Percentiles rank a stretch among this genome's conserved stretches.
These are phyloP conservation scores for Hybognathus amarus DNA, from an alignment of 2,797 vertebrate genomes.

Conservation along the genomic window DNA sequence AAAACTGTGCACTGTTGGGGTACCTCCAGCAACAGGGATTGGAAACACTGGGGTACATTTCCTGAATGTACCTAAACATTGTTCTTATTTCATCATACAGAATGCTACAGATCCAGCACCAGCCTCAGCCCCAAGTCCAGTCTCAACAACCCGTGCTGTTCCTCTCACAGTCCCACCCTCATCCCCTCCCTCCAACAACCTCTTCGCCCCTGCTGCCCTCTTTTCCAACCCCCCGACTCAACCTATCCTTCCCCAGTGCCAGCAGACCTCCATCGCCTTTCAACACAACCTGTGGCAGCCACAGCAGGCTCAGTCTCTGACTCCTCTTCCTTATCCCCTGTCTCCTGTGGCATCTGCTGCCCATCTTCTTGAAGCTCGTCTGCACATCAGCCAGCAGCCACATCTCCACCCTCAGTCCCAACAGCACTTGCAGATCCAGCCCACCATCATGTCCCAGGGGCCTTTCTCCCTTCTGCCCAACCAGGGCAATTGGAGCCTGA, in stretches of 20 bases:
- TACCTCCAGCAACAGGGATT: not conserved
- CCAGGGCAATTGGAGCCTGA: conserved; percentile 79
- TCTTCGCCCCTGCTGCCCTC: conserved; percentile 69
- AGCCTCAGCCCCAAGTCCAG: conserved; percentile 78
- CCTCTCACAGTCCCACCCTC: conserved; percentile 77
- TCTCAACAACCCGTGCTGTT: conserved; percentile 76
- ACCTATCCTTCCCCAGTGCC: conserved; percentile 62
- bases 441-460: conserved; percentile 59
- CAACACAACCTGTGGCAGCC: conserved; percentile 72
- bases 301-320: conserved; percentile 24
- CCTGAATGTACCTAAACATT: not conserved
- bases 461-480: conserved; percentile 70
- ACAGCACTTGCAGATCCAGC: conserved; percentile 66
- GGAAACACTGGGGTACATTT: not conserved
- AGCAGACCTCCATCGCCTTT: conserved; percentile 62
- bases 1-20: not conserved
- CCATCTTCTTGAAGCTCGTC: conserved; percentile 86
- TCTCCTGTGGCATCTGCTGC: conserved; percentile 87
- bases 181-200: conserved; percentile 68
- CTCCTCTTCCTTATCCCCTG: conserved; percentile 68
- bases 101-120: conserved; percentile 92
- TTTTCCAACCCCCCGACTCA: conserved; percentile 70
- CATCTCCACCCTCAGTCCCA: conserved; percentile 65
- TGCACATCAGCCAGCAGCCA: conserved; percentile 84
- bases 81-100: conserved; percentile 70